These are phyloP conservation scores for Agapostemon virescens DNA, from an alignment of 2,888 invertebrate genomes.

Conservation along the genomic window DNA sequence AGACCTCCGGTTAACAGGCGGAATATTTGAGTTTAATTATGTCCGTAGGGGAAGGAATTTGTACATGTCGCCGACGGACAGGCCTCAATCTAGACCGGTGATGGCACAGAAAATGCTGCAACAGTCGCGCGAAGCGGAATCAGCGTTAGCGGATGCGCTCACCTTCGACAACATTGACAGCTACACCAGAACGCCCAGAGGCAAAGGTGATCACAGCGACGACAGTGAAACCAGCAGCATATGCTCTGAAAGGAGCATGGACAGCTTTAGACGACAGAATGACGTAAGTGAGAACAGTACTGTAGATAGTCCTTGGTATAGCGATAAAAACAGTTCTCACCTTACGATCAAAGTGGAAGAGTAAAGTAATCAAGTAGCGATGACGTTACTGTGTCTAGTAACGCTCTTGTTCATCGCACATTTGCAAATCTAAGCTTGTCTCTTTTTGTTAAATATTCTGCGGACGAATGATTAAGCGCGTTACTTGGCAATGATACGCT, in stretches of 20 bases:
- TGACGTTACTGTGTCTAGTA: conserved; percentile 7
- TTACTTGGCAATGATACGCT: neutral
- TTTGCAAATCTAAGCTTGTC: neutral
- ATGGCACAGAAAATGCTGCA: conserved; percentile 92
- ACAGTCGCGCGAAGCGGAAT: conserved; percentile 93
- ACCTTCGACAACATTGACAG: conserved; percentile 77
- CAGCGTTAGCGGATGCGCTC: conserved; percentile 88
- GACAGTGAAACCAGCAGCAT: conserved; percentile 98
- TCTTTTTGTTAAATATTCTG: neutral
- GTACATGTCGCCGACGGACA: conserved; percentile 81
- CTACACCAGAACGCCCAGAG: conserved; percentile 74
- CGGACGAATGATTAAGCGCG: conserved; percentile 1
- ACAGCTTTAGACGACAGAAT: conserved; percentile 89
- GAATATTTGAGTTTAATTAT: neutral
- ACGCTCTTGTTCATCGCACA: conserved; percentile 4
- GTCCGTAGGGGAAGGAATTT: conserved; percentile 73
- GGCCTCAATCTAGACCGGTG: conserved; percentile 83
- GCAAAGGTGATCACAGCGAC: conserved; percentile 86
- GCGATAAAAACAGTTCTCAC: neutral
- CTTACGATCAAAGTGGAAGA: conserved; percentile 15
- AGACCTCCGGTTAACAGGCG: neutral
- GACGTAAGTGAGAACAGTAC: conserved; percentile 85
- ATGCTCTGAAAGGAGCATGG: conserved; percentile 94
- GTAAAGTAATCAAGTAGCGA: conserved; percentile 28
- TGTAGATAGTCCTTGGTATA: neutral